Evolutionary conservation across 2,888 invertebrate species (phyloP), one percentile per base, ranked within the genome.

Genomic region (Heliconius cydno): DNA sequence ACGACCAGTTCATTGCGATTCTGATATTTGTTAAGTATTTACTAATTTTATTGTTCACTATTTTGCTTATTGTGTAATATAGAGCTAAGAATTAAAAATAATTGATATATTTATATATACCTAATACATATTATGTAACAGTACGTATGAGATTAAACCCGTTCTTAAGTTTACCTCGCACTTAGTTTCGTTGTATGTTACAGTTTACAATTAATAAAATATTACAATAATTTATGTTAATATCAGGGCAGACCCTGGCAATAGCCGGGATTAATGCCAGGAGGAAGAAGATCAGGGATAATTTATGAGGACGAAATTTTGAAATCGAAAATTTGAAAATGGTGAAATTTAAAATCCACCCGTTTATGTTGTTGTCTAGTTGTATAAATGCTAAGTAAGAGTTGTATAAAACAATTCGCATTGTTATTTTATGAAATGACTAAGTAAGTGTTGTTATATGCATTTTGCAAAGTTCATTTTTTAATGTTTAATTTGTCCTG

Each of bases 401-500:
- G 6, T 34, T 34, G 34, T 34, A 34, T 34, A 34, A 34, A 70
- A 78, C 19, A 71, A 41, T 74, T 82, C 77, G 74, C 66, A 71
- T 60, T 79, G 63, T 81, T 79, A 73, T 66, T 67, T 41, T 57
- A 79, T 68, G 73, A 79, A 83, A 81, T 77, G 78, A 83, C 79
- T 70, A 87, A 88, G 89, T 90, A 30, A 30, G 34, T 34, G 87
- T 88, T 90, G 87, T 90, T 88, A 92, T 91, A 90, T 92, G 94
- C 94, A 94, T 94, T 93, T 94, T 92, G 88, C 92, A 88, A 87
- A 88, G 85, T 87, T 88, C 84, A 79, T 84, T 89, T 52, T 90
- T 90, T 92, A 88, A 91, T 91, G 88, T 91, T 89, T 91, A 85
- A 85, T 83, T 84, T 87, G 83, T 85, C 87, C 30, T 72, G 41